phyloP scores from a whole-genome alignment of 1,140 invertebrate genomes.

The Eubasilissa regina region DNA sequence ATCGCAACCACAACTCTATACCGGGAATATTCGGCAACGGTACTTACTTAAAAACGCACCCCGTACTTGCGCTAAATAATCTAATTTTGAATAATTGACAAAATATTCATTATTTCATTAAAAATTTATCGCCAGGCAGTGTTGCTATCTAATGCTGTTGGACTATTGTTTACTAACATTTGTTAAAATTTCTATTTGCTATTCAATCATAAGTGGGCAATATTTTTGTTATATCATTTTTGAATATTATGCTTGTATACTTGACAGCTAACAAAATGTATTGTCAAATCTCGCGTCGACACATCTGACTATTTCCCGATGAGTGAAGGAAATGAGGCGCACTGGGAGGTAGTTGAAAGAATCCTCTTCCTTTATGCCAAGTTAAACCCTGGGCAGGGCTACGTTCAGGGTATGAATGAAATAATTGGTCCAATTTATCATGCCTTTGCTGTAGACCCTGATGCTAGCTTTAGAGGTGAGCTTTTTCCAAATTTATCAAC shows the following conservation, averaged over 20 bases:
- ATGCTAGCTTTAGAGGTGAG: conserved; percentile 84
- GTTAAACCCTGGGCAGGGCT: conserved; percentile 97
- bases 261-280: conserved; percentile 17
- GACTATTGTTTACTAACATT: too few species aligned
- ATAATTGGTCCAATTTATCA: conserved; percentile 99
- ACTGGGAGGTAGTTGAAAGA: conserved; percentile 97
- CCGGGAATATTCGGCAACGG: too few species aligned
- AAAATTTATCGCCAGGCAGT: too few species aligned
- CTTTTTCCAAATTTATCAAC: conserved; percentile 43
- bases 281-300: neutral
- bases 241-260: neutral
- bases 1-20: too few species aligned
- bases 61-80: too few species aligned
- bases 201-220: too few species aligned
- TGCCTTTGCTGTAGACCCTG: conserved; percentile 93
- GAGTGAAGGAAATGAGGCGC: conserved; percentile 87
- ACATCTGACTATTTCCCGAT: conserved; percentile 82
- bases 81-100: too few species aligned
- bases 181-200: too few species aligned
- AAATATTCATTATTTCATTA: too few species aligned
- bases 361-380: conserved; percentile 98
- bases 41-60: too few species aligned
- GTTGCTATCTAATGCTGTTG: too few species aligned
- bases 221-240: neutral
- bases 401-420: conserved; percentile 99